phyloP scores from a whole-genome alignment of 1,140 invertebrate species.

The Drosophila cardini region DNA sequence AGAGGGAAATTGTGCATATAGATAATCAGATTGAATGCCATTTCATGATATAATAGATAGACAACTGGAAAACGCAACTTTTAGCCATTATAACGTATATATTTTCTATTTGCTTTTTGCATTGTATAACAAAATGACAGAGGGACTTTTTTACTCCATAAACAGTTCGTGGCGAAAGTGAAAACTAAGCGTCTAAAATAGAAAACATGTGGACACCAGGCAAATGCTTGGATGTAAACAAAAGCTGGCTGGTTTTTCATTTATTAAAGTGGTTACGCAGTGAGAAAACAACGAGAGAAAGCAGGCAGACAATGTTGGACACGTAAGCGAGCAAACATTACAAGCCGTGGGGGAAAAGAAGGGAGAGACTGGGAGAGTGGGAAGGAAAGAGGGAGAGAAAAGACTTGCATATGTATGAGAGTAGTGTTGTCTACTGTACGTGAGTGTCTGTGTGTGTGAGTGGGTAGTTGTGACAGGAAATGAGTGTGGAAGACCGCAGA shows the following conservation, averaged over 20 bases:
- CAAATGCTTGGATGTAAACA: conserved; percentile 66
- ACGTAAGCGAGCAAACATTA: conserved; percentile 38
- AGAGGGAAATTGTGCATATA: conserved; percentile 1
- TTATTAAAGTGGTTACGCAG: conserved; percentile 66
- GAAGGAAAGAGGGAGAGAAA: no score
- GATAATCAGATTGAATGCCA: conserved; percentile 36
- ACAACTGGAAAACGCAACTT: conserved; percentile 12
- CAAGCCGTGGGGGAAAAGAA: neutral
- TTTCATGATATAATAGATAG: conserved; percentile 21
- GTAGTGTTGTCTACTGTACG: neutral
- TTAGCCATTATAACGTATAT: conserved; percentile 56
- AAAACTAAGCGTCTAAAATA: conserved; percentile 62
- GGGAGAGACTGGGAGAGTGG: neutral
- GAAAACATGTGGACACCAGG: conserved; percentile 24
- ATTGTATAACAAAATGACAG: conserved; percentile 17
- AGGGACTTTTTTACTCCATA: neutral
- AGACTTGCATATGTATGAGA: conserved; percentile 35
- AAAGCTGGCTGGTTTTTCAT: conserved; percentile 67
- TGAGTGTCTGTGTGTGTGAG: conserved; percentile 5
- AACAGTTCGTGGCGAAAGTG: conserved; percentile 48
- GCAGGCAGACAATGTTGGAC: conserved; percentile 9
- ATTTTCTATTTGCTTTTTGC: conserved; percentile 22
- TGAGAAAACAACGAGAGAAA: neutral
- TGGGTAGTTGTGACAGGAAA: conserved; percentile 4
- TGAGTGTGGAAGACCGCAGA: neutral